Base-by-base conservation (phyloP, 64 coral and sea anemone species). In the Pocillopora damicornis region DNA sequence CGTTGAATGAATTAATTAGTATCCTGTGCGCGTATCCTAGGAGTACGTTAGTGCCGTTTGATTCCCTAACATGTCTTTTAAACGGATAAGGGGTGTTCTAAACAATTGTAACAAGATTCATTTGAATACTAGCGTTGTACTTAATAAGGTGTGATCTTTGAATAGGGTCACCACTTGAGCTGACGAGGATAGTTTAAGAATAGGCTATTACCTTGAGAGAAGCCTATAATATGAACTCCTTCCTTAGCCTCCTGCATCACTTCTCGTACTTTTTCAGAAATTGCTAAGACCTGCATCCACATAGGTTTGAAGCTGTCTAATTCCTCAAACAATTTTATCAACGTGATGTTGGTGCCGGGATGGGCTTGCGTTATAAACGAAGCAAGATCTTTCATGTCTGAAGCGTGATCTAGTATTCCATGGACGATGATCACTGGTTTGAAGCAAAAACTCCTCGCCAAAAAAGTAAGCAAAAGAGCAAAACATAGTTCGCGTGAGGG, bases 381-480 rank as follows among this genome's bases (percentile, higher is more conserved):
- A 13, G 93, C 93, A 23, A 98, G 88, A 90, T 92, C 96, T 73
- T 90, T 61, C 90, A 98, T 77, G 17, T 92, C 88, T 64, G 75
- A 81, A 10, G 96, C 96, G 60, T 79, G 90, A 86, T 98, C 96
- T 20, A 98, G 77, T 63, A 98, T 98, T 73, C 96, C 96, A 90
- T 98, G 96, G 34, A 98, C 64, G 9, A 98, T 95, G 38, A 98
- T 92, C 37, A 98, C 96, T 11, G 96, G 96, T 79, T 98, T 98
- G 72, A 95, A 98, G 88, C 88, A 75, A 16, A 86, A 79, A 81
- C 20, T 62, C 11, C 61, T 35, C 35, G 76, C 37, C 22, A 83
- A 58, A 73, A 75, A 87, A 67, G 87, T 9, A 11, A 94, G 59
- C 63, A 60, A 59, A 15, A 86, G 9, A 73, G 58, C 60, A 73